phyloP scores from a whole-genome alignment of 2,113 vertebrate genomes.

The Laticauda laticaudata region DNA sequence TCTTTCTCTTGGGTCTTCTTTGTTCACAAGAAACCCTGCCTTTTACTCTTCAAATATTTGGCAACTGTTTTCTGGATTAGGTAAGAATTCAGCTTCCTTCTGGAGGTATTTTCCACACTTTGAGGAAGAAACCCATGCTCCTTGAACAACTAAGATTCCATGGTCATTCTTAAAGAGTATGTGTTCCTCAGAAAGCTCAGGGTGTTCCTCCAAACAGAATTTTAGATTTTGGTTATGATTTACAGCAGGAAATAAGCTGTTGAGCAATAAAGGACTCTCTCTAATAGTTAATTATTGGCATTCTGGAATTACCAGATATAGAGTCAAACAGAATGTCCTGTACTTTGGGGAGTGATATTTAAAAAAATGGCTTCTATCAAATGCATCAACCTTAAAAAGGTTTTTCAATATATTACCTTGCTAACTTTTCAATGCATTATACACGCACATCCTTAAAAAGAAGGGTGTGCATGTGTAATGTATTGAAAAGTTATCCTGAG shows the following conservation, averaged over 20 bases:
- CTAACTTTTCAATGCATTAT: background rate
- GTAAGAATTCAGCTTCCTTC: background rate
- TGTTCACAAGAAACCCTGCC: background rate
- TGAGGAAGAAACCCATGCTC: background rate
- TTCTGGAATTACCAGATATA: background rate
- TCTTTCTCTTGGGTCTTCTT: background rate
- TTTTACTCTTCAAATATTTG: background rate
- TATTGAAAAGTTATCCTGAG: background rate
- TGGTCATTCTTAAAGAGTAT: background rate
- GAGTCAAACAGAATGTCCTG: background rate
- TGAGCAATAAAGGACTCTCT: background rate
- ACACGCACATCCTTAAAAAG: background rate
- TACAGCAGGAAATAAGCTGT: background rate
- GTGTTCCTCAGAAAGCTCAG: background rate
- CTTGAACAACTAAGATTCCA: background rate
- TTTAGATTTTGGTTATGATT: background rate
- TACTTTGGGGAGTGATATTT: too few relatives aligned
- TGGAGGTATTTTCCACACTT: background rate
- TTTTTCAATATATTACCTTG: background rate
- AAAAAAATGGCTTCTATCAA: background rate
- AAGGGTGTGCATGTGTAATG: background rate
- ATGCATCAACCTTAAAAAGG: background rate
- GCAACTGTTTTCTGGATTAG: background rate
- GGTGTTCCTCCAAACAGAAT: background rate
- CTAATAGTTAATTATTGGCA: background rate